A percentile compares a stretch with the other conserved stretches of the same genome.
phyloP scores from a whole-genome alignment of 2,113 vertebrate species.

The Leucopsar rothschildi region DNA sequence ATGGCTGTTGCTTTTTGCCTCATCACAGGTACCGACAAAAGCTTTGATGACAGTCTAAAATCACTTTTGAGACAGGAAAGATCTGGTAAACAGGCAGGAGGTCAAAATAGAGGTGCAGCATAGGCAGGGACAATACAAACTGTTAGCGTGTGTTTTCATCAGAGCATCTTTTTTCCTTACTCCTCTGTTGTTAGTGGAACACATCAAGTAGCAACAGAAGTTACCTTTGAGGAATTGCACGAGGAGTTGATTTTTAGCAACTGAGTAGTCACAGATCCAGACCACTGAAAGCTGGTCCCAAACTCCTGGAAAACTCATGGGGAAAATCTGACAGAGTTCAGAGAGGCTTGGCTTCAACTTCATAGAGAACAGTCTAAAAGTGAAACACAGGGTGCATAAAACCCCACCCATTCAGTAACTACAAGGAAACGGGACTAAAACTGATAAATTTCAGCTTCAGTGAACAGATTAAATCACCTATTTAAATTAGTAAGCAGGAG shows the following conservation, averaged over 20 bases:
- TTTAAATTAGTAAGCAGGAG: not conserved
- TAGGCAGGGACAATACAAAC: not conserved
- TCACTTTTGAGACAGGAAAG: not conserved
- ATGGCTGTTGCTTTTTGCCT: not conserved
- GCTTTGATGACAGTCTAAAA: not conserved
- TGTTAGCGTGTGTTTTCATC: not conserved
- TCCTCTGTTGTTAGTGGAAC: not conserved
- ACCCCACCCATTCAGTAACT: not conserved
- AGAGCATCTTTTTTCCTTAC: not conserved
- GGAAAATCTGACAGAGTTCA: not conserved
- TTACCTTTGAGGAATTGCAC: not conserved
- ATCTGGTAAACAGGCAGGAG: not conserved
- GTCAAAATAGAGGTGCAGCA: not conserved
- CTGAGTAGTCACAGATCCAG: not conserved
- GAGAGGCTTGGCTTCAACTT: not conserved
- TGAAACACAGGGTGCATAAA: not conserved
- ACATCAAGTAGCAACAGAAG: accelerated
- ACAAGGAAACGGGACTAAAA: not conserved
- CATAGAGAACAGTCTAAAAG: not conserved
- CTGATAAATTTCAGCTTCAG: not conserved
- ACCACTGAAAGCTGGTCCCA: not conserved
- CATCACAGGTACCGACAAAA: not conserved
- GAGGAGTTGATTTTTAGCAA: not conserved
- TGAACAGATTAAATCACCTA: slow-evolving; percentile 34
- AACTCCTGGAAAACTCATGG: not conserved